A percentile compares a stretch with the other conserved stretches of the same genome.
Conservation (phyloP, 2,797 vertebrate species). For the Xerus rutilus region DNA sequence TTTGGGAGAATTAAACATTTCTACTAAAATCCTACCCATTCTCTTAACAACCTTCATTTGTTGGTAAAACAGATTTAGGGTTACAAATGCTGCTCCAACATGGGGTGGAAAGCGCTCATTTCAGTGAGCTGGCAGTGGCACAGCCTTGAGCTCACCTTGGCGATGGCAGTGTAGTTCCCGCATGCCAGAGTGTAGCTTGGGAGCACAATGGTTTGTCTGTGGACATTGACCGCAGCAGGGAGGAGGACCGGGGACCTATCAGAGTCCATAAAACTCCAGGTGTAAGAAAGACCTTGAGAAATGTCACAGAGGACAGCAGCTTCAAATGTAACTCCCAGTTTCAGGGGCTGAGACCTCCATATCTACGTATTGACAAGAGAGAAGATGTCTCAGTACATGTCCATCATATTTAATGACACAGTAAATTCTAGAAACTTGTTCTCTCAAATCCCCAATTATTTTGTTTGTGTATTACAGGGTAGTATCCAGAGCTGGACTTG, state of each 20-base stretch:
- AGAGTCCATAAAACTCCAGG: slow-evolving; percentile 88
- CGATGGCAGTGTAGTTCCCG: slow-evolving; percentile 89
- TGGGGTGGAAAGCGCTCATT: not conserved
- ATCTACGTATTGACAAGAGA: slow-evolving; percentile 84
- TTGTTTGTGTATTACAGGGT: not conserved
- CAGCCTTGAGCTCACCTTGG: slow-evolving; percentile 86
- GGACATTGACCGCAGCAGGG: slow-evolving; percentile 77
- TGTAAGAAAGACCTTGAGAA: slow-evolving; percentile 89
- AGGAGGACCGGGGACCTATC: slow-evolving; percentile 82
- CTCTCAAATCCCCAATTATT: not conserved
- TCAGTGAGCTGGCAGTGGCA: accelerated
- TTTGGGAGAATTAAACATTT: not conserved
- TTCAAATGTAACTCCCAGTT: slow-evolving; percentile 91
- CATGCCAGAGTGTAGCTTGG: slow-evolving; percentile 88
- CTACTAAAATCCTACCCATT: not conserved
- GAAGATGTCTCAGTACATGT: not conserved
- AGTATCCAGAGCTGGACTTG: not conserved
- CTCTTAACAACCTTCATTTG: not conserved
- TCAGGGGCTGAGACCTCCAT: slow-evolving; percentile 87
- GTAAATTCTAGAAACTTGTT: accelerated
- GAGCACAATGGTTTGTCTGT: slow-evolving; percentile 87
- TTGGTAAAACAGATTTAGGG: not conserved
- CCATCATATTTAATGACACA: not conserved
- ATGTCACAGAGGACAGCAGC: slow-evolving; percentile 88
- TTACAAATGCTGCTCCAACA: not conserved